phyloP scores from a whole-genome alignment of 1,140 invertebrate genomes.

The Lucilia sericata region DNA sequence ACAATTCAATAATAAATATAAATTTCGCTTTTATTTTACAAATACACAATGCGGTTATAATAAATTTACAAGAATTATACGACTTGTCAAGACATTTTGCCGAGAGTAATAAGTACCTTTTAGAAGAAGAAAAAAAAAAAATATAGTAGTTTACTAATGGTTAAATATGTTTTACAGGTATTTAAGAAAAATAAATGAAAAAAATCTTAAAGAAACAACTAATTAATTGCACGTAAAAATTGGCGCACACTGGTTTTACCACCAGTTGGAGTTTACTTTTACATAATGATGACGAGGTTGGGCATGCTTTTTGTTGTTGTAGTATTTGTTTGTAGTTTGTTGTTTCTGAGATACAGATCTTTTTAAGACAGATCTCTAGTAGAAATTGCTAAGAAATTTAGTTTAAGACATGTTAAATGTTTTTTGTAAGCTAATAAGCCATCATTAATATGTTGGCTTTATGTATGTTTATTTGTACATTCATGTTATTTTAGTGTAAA shows the following conservation, averaged over 20 bases:
- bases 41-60: neutral
- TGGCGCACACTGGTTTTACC: neutral
- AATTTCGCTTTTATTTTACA: neutral
- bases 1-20: neutral
- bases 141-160: no score
- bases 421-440: conserved; percentile 28
- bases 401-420: conserved; percentile 33
- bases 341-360: neutral
- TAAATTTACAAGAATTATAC: neutral
- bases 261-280: neutral
- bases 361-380: neutral
- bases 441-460: conserved; percentile 19
- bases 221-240: neutral
- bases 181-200: neutral
- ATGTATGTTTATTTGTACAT: no score
- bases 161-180: neutral
- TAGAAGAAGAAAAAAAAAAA: no score
- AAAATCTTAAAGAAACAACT: neutral
- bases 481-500: no score
- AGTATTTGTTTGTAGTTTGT: neutral
- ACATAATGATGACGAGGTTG: neutral
- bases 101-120: neutral
- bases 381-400: conserved; percentile 5
- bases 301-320: neutral
- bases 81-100: neutral